Conservation (phyloP, 2,888 invertebrate species). For the Odontocerum albicorne region DNA sequence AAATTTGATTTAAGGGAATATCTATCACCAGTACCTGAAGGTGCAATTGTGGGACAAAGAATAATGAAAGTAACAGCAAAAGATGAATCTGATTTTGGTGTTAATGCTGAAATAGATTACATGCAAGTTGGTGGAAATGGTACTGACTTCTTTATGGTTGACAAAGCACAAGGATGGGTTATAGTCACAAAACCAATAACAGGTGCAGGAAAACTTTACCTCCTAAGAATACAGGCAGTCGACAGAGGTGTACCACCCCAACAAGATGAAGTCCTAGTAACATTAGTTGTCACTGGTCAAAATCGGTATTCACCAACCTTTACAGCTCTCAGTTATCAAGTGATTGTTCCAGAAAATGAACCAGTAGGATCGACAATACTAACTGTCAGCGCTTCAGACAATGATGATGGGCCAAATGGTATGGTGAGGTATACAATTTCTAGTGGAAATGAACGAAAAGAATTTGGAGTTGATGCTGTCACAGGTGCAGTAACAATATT, state of each 20-base stretch:
- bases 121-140: slow-evolving; percentile 74
- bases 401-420: slow-evolving; percentile 88
- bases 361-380: slow-evolving; percentile 82
- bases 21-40: slow-evolving; percentile 80
- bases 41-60: slow-evolving; percentile 69
- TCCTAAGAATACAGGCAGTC: slow-evolving; percentile 70
- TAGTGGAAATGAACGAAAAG: slow-evolving; percentile 77
- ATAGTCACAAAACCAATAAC: slow-evolving; percentile 63
- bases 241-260: slow-evolving; percentile 90
- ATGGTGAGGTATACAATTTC: slow-evolving; percentile 83
- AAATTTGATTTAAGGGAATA: slow-evolving; percentile 75
- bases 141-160: slow-evolving; percentile 71
- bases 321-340: slow-evolving; percentile 82
- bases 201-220: slow-evolving; percentile 65
- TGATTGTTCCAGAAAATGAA: slow-evolving; percentile 90
- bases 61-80: slow-evolving; percentile 73
- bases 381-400: slow-evolving; percentile 82
- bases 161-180: slow-evolving; percentile 81
- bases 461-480: slow-evolving; percentile 76
- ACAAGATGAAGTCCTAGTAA: slow-evolving; percentile 72
- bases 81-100: slow-evolving; percentile 80
- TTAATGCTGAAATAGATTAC: slow-evolving; percentile 88
- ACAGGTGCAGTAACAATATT: slow-evolving; percentile 81
- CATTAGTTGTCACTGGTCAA: slow-evolving; percentile 81
- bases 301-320: slow-evolving; percentile 82